Evolutionary conservation across 2,888 invertebrate species (phyloP).

Genomic region (Rutpela maculata): DNA sequence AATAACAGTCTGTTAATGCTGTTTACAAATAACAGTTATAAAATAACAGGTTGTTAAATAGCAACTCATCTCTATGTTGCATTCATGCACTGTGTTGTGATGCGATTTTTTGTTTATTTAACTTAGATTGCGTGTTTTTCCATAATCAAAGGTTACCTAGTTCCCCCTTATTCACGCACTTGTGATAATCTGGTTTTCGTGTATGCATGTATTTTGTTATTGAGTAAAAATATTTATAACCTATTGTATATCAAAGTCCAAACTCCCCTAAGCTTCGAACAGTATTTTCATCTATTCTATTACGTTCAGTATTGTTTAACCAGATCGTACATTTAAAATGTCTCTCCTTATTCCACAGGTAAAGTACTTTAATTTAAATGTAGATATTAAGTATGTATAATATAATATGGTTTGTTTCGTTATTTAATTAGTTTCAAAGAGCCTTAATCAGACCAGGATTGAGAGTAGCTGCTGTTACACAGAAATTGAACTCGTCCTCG

Average conservation of each 20-base stretch:
- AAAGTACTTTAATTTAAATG: slow-evolving; percentile 17
- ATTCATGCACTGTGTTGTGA: too few relatives aligned
- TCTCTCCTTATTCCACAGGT: slow-evolving; percentile 46
- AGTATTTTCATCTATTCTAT: not conserved
- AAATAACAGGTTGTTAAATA: too few relatives aligned
- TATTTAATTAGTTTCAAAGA: slow-evolving; percentile 49
- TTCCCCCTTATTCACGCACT: not conserved
- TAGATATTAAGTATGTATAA: not conserved
- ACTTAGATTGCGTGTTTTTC: too few relatives aligned
- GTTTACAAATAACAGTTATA: too few relatives aligned
- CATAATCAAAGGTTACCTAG: too few relatives aligned
- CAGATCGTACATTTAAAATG: slow-evolving; percentile 33
- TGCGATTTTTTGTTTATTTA: too few relatives aligned
- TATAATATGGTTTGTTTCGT: slow-evolving; percentile 1
- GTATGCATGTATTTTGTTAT: not conserved
- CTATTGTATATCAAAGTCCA: slow-evolving; percentile 35
- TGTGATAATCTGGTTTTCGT: not conserved
- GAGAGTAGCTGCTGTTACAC: slow-evolving; percentile 45
- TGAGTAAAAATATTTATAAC: not conserved
- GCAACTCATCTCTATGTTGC: too few relatives aligned
- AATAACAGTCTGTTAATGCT: too few relatives aligned
- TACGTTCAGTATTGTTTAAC: not conserved
- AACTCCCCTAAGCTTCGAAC: not conserved
- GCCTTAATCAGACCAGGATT: slow-evolving; percentile 46
- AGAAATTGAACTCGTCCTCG: slow-evolving; percentile 52